Evolutionary conservation across 1,140 invertebrate genomes (phyloP), one percentile per base, ranked within the genome.

Genomic region (Hestina assimilis): DNA sequence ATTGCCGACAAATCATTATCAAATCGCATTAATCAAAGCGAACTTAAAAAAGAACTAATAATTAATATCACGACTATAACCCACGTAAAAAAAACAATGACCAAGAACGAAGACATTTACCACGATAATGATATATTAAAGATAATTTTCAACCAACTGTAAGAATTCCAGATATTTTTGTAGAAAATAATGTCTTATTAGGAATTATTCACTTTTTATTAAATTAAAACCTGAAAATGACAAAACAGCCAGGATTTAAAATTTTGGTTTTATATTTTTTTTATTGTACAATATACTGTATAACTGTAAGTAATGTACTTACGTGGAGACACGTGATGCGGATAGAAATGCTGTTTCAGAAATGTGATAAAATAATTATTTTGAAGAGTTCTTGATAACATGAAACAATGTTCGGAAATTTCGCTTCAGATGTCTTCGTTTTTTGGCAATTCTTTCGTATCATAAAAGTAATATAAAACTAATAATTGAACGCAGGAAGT

Each of bases 401-500:
- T n/a, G n/a, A n/a, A n/a, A n/a, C n/a, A n/a, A n/a, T n/a, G n/a
- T n/a, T n/a, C n/a, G n/a, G n/a, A n/a, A 28, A 28, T 28, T 28
- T 6, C 2, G 2, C 24, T 8, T 1, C 11, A 5, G 0, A 31
- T 31, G 12, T 31, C 11, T 35, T 11, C 28, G 41, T 29, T 28
- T 45, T 56, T 56, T 20, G n/a, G 20, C 26, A 31, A 42, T 20
- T 47, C 23, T 40, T 47, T 20, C 23, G 4, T 8, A n/a, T 33
- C 24, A 57, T 60, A 60, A 43, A 65, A 63, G 47, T 45, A 48
- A 17, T 24, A 72, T 66, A 74, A 59, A 82, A 76, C 66, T 80
- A 84, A 77, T 83, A 83, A 85, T 83, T 84, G 81, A 84, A 78
- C 79, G 78, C 40, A 79, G 75, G 79, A 77, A 80, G 75, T 75